Evolutionary conservation across 2,113 vertebrate species (phyloP).

Genomic region (Lampris incognitus): DNA sequence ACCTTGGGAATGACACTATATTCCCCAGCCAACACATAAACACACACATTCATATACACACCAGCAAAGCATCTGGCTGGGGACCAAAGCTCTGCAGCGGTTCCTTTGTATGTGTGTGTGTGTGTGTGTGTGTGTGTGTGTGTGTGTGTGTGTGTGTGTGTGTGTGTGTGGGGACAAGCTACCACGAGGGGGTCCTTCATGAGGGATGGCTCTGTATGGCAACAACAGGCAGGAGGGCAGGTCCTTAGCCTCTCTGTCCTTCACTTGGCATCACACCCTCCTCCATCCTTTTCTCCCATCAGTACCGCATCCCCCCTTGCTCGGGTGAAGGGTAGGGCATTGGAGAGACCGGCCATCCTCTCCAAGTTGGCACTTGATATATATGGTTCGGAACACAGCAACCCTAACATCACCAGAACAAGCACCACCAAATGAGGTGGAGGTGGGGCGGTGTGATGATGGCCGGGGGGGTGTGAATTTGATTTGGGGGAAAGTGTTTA

Average conservation of each 20-base stretch:
- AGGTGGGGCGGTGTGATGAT: too few species aligned
- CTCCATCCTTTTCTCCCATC: neutral
- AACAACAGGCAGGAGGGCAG: conserved; percentile 40
- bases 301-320: neutral
- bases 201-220: conserved; percentile 68
- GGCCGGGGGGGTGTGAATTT: too few species aligned
- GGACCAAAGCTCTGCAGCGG: conserved; percentile 45
- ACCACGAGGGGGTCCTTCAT: conserved; percentile 62
- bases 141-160: neutral
- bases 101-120: conserved; percentile 34
- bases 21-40: conserved; percentile 12
- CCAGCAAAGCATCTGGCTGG: conserved; percentile 42
- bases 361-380: too few species aligned
- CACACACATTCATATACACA: neutral
- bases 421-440: too few species aligned
- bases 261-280: conserved; percentile 21
- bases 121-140: conserved; percentile 40
- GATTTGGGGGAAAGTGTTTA: too few species aligned
- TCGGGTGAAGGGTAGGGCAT: conserved; percentile 22
- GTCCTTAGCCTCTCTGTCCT: conserved; percentile 71
- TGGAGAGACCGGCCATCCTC: neutral
- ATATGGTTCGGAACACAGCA: too few species aligned
- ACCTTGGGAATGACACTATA: conserved; percentile 30
- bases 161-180: conserved; percentile 27
- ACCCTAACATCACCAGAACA: too few species aligned